Percentiles rank a stretch among this genome's conserved stretches.
Conservation (phyloP, 2,888 invertebrate species). For the Acanthosoma haemorrhoidale region DNA sequence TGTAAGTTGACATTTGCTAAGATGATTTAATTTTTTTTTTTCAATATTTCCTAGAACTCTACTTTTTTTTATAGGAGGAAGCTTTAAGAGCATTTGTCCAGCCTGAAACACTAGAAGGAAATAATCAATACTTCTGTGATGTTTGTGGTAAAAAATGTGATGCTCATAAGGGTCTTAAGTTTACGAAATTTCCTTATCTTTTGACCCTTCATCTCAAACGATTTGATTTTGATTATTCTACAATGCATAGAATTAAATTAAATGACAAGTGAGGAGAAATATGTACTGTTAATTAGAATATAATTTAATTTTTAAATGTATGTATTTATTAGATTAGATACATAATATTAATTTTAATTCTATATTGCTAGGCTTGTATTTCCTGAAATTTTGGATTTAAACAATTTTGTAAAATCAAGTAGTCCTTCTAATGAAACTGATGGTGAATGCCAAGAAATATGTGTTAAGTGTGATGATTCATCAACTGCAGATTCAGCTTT, state of each 20-base stretch:
- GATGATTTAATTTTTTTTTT: conserved; percentile 24
- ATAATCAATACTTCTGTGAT: conserved; percentile 83
- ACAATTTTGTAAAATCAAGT: conserved; percentile 58
- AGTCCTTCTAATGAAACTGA: conserved; percentile 42
- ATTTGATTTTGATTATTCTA: conserved; percentile 82
- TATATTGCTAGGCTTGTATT: conserved; percentile 64
- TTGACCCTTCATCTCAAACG: conserved; percentile 80
- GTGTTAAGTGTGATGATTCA: conserved; percentile 58
- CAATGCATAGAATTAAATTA: conserved; percentile 77
- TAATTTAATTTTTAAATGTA: neutral
- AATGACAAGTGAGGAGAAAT: conserved; percentile 69
- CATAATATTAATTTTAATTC: neutral
- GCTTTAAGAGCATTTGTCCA: conserved; percentile 77
- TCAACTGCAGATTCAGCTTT: conserved; percentile 64
- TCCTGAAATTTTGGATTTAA: conserved; percentile 71
- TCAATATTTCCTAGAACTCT: conserved; percentile 44
- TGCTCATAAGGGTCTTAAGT: conserved; percentile 84
- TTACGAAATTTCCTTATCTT: conserved; percentile 78
- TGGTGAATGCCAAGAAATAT: conserved; percentile 49
- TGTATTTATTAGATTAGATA: neutral
- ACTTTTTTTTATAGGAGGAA: conserved; percentile 56
- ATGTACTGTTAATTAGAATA: neutral
- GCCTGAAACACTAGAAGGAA: conserved; percentile 74
- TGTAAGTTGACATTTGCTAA: conserved; percentile 48
- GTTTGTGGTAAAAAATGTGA: conserved; percentile 80